A percentile compares a stretch with the other conserved stretches of the same genome.
Evolutionary conservation across 2,888 invertebrate species (phyloP).

Genomic region (Liodrosophila aerea): DNA sequence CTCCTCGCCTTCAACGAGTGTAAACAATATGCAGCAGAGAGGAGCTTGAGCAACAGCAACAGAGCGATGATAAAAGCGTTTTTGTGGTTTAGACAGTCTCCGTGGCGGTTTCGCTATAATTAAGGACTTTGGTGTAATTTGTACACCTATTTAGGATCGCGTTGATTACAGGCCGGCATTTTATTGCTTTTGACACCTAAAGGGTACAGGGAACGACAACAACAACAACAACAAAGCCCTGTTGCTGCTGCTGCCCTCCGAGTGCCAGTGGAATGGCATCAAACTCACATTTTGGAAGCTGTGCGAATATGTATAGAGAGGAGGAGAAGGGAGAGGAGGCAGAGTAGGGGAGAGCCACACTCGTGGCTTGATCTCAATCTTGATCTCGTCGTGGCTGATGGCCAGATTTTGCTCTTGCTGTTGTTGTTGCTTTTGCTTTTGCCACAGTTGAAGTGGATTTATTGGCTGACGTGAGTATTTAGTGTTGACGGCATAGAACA

Average conservation of each 20-base stretch:
- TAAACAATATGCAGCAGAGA: constrained; percentile 49
- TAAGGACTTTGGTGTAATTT: constrained; percentile 83
- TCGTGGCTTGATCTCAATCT: constrained; percentile 52
- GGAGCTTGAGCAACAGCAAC: constrained; percentile 20
- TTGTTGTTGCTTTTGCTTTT: neutral
- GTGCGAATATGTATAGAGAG: constrained; percentile 11
- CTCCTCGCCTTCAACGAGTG: constrained; percentile 30
- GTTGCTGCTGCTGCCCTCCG: constrained; percentile 23
- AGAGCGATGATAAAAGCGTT: constrained; percentile 46
- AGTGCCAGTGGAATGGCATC: constrained; percentile 30
- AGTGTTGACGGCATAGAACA: constrained; percentile 81
- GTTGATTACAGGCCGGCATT: constrained; percentile 83
- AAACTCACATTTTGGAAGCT: constrained; percentile 60
- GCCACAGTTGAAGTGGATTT: constrained; percentile 79
- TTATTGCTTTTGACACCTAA: constrained; percentile 83
- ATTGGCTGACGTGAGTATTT: constrained; percentile 82
- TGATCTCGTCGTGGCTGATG: constrained; percentile 58
- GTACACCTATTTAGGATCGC: constrained; percentile 83
- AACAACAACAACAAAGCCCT: too few species aligned
- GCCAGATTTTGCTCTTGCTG: constrained; percentile 30
- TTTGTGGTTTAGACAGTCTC: constrained; percentile 46
- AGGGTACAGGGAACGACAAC: constrained; percentile 68
- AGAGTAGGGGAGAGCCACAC: neutral
- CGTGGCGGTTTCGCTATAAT: constrained; percentile 82
- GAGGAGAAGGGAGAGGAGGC: neutral